Evolutionary conservation across 2,888 invertebrate genomes (phyloP), one percentile per base, ranked within the genome.

Genomic region (Caenorhabditis zanzibari): DNA sequence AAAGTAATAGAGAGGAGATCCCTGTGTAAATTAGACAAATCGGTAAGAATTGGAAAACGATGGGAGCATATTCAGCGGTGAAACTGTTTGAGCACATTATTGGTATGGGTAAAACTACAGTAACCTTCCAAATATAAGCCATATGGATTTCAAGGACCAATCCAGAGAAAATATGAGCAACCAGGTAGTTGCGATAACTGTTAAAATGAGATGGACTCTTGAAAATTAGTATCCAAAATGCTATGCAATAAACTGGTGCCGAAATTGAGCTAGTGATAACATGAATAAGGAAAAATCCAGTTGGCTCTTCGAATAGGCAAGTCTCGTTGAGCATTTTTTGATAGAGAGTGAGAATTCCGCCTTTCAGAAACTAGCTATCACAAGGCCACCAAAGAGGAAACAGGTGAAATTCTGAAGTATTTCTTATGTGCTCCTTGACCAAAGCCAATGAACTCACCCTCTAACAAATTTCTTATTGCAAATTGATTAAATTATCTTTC

Each of bases 181-280:
- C 47, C n/a, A 71, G 47, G 6, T 58, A 58, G 22, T 71, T 58
- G 14, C 71, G 71, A 44, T 41, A 71, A 10, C 41, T 58, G 9
- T 52, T 10, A 10, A 58, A 56, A 44, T 58, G 58, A 1, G 26
- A 10, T 19, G 71, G 58, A 19, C 58, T 41, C 24, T 71, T 71
- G 58, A 71, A 58, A 7, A 58, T n/a, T 41, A 71, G 16, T 14
- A 58, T 71, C 56, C 71, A 71, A 44, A 71, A 58, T 2, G 71
- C 71, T 14, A 71, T 7, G 3, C 1, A 12, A 28, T 71, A 71
- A 58, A 71, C 44, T 26, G 58, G 56, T 7, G 28, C 19, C 19
- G 71, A 71, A 1, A 71, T 28, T 1, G n/a, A 58, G 19, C 22
- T 41, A 12, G 24, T 22, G 1, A 71, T 10, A 47, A 44, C 32